Evolutionary conservation across 2,888 invertebrate genomes (phyloP), one percentile per base, ranked within the genome.

Genomic region (Bombyx huttoni): DNA sequence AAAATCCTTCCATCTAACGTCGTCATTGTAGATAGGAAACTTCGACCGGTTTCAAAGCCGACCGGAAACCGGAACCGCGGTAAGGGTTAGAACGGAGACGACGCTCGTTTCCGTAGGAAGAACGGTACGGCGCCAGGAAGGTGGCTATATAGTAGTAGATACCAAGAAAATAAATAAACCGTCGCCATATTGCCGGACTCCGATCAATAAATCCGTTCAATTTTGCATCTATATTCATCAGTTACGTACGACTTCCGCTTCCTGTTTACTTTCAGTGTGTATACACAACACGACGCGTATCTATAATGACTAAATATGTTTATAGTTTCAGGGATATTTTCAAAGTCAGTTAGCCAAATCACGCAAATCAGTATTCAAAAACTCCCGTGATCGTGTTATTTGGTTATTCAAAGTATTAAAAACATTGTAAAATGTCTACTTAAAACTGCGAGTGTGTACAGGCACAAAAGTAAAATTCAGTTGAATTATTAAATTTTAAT

Each of bases 11-110:
- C 60, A 58, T 59, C 40, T 40, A 7, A 40, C 40, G 7, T 40
- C 8, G 61, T 71, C 62, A 63, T 62, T 60, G 65, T 58, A 60
- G 66, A 67, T 60, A 77, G 80, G 78, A 78, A 85, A 81, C 77
- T 77, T 72, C 62, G 72, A 64, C 61, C 60, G 77, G 75, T 73
- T 76, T 84, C 81, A 86, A 84, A 84, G 78, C 73, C 77, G 69
- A 65, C 70, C 82, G 86, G 85, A 85, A 86, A 81, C 85, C 84
- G 87, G 87, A 86, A 84, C 78, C 75, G 74, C 75, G 83, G 86
- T 77, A 87, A 87, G 87, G 86, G 87, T 86, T 88, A 83, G 77
- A 80, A 72, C 82, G 82, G 84, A 82, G 85, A 82, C 85, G 83
- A 80, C 79, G 78, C 78, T 72, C 80, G 83, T 81, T 85, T 87